Evolutionary conservation across 2,888 invertebrate genomes (phyloP), one percentile per base, ranked within the genome.

Genomic region (Lycocerus yunnanus): DNA sequence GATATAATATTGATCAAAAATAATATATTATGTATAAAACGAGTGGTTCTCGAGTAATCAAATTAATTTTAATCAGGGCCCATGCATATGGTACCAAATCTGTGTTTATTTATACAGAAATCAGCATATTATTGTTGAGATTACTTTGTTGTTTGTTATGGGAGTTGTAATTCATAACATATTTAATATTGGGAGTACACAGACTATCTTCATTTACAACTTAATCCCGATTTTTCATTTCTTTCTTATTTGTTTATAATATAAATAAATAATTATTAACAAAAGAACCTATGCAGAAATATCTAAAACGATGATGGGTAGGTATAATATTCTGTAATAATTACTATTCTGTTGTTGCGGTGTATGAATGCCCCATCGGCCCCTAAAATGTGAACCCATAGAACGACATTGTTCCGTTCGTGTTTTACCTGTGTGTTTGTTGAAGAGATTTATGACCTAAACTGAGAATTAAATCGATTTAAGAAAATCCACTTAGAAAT

Each of bases 31-130:
- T n/a, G 43, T 43, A 43, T 6, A 13, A 6, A 8, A 43, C n/a
- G 43, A 43, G 43, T 43, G 43, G 43, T 43, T 5, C 43, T 43
- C 43, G n/a, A 43, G 43, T 43, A n/a, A 43, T 43, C 43, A 43
- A 43, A 43, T 43, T n/a, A 6, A 43, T 43, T 43, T 43, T 43
- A 43, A 43, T 43, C 43, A 43, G 6, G n/a, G n/a, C 43, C n/a
- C 61, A 63, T 18, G 20, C 61, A 63, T 63, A 63, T 63, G 61
- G 61, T 63, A 18, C 18, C n/a, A 63, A 63, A 63, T 63, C 61
- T 15, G 8, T 18, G 18, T 18, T 63, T 63, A 20, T 63, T 63
- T 15, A 63, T n/a, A 63, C 20, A 16, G 20, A 63, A 63, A 63
- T 20, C 61, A 16, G 20, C 61, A 63, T 63, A 63, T 18, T 63